phyloP scores from a whole-genome alignment of 1,140 invertebrate genomes.

The Drosophila lowei region DNA sequence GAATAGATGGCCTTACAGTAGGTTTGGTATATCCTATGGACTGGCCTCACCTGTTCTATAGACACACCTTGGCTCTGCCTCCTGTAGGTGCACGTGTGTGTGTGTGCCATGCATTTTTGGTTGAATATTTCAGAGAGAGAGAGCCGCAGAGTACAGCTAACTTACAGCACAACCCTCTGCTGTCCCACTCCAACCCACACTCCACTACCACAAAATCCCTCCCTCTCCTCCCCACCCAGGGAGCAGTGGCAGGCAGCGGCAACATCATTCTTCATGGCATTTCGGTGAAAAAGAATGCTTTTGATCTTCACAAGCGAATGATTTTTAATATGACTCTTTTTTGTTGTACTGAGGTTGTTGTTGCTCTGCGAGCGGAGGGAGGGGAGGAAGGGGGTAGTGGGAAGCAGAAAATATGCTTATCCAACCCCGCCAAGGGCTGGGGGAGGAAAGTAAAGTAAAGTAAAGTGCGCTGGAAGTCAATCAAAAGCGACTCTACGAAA shows the following conservation, averaged over 20 bases:
- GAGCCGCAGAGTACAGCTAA: constrained; percentile 45
- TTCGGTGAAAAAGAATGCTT: constrained; percentile 82
- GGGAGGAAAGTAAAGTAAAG: constrained; percentile 24
- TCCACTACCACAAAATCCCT: background rate
- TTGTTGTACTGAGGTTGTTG: constrained; percentile 22
- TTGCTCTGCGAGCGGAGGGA: background rate
- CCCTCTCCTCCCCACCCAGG: constrained; percentile 1
- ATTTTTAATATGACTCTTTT: constrained; percentile 82
- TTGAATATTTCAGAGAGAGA: constrained; percentile 61
- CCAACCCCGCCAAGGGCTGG: background rate
- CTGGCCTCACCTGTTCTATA: no score
- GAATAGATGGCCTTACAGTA: no score
- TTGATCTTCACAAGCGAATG: constrained; percentile 83
- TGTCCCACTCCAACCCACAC: background rate
- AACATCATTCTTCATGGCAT: constrained; percentile 76
- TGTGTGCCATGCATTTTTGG: constrained; percentile 67
- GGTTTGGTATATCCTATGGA: no score
- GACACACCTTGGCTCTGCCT: background rate
- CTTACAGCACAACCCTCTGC: constrained; percentile 39
- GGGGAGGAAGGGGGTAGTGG: background rate
- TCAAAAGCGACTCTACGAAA: constrained; percentile 44
- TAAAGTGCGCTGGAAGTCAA: constrained; percentile 59
- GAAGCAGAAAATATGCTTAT: constrained; percentile 8
- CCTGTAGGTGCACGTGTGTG: constrained; percentile 16
- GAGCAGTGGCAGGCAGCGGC: constrained; percentile 11